Evolutionary conservation across 2,797 vertebrate genomes (phyloP).

Genomic region (Rhodeus uyekii): DNA sequence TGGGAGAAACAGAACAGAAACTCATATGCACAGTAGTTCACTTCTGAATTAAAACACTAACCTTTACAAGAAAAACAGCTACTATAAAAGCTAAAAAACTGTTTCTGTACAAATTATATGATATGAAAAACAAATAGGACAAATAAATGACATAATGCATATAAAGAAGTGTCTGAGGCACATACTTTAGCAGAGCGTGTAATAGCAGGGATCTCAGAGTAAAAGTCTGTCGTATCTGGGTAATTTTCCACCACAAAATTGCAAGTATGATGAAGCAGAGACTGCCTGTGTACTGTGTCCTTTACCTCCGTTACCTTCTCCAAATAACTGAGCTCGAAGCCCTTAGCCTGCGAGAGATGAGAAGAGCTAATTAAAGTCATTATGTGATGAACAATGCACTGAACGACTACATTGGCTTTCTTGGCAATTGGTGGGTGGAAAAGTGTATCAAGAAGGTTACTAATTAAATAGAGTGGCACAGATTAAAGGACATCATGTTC

Average conservation of each 20-base stretch:
- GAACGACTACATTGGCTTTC: slow-evolving; percentile 15
- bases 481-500: neutral
- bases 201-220: slow-evolving; percentile 91
- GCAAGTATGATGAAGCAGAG: slow-evolving; percentile 91
- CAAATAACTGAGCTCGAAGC: slow-evolving; percentile 94
- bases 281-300: slow-evolving; percentile 93
- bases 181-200: slow-evolving; percentile 89
- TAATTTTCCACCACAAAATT: slow-evolving; percentile 85
- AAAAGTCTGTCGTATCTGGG: slow-evolving; percentile 89
- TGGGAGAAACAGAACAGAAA: neutral
- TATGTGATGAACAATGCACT: neutral
- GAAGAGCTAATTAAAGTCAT: neutral
- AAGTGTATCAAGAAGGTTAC: neutral
- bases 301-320: slow-evolving; percentile 97
- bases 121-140: neutral
- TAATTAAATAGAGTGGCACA: neutral
- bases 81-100: neutral
- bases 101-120: neutral
- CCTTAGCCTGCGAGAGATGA: slow-evolving; percentile 79
- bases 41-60: neutral
- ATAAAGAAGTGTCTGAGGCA: neutral
- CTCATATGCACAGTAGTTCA: neutral
- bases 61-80: neutral
- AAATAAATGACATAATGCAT: neutral
- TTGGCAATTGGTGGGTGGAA: neutral